Conservation (phyloP, 2,113 vertebrate species). For the Ptychochromis oligacanthus region DNA sequence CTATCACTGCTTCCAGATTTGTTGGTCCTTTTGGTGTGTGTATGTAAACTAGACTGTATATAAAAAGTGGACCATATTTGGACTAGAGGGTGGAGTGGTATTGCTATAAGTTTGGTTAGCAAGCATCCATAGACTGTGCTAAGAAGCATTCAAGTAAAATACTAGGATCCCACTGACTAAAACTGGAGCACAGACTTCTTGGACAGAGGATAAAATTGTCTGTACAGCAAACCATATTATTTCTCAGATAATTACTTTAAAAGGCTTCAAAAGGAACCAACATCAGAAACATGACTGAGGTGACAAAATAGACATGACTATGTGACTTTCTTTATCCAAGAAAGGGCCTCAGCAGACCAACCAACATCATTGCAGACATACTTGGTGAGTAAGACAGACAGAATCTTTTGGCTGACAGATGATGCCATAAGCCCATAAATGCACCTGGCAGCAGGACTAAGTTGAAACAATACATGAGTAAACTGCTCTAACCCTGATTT, state of each 20-base stretch:
- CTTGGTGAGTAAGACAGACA: not conserved
- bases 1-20: constrained; percentile 55
- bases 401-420: no score
- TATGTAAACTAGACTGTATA: not conserved
- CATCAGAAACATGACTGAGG: no score
- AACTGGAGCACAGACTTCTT: not conserved
- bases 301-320: not conserved
- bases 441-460: not conserved
- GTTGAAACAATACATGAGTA: not conserved
- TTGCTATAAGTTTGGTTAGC: not conserved
- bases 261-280: not conserved
- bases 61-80: not conserved
- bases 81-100: not conserved
- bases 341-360: not conserved
- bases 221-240: not conserved
- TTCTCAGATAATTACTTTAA: not conserved
- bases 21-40: constrained; percentile 6
- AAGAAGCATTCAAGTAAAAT: no score
- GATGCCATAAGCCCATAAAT: not conserved
- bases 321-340: not conserved
- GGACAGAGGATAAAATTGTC: not conserved
- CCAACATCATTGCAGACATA: not conserved
- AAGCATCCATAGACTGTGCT: no score
- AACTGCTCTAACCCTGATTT: not conserved
- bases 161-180: not conserved